Percentiles rank a stretch among this genome's conserved stretches.
Conservation (phyloP, 2,797 vertebrate genomes). For the Hipposideros larvatus region DNA sequence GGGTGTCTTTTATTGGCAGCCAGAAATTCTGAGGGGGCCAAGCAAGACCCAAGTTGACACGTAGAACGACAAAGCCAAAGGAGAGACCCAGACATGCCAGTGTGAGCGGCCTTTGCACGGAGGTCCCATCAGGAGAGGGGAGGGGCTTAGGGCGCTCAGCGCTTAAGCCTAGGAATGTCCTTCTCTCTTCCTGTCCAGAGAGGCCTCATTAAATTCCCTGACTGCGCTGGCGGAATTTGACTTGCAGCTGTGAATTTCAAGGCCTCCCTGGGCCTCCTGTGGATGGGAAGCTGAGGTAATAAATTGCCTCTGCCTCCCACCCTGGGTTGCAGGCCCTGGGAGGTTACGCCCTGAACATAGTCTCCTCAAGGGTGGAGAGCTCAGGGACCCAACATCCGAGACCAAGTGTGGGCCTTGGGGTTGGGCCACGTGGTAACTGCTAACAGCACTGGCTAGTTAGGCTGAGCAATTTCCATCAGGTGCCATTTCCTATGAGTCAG, state of each 20-base stretch:
- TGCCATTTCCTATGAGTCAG: not conserved
- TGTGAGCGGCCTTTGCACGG: fast-evolving
- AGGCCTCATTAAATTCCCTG: not conserved
- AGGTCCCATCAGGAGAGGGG: not conserved
- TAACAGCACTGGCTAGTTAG: fast-evolving
- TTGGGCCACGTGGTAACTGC: not conserved
- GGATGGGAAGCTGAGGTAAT: not conserved
- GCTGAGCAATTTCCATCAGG: fast-evolving
- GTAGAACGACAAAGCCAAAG: not conserved
- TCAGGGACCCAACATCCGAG: not conserved
- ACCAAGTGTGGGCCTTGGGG: fast-evolving
- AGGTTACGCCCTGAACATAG: not conserved
- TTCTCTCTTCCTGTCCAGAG: not conserved
- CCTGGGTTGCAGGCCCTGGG: not conserved
- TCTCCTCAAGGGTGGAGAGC: not conserved
- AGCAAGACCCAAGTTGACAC: not conserved
- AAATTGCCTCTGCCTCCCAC: not conserved
- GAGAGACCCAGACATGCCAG: not conserved
- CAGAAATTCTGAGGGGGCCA: not conserved
- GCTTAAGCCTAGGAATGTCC: conserved; percentile 9
- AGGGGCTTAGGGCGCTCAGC: not conserved
- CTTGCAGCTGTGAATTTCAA: conserved; percentile 12
- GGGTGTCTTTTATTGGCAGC: not conserved
- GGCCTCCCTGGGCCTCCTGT: not conserved
- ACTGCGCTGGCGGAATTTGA: not conserved